Conservation (phyloP, 2,113 vertebrate species). For the Pristiophorus japonicus region DNA sequence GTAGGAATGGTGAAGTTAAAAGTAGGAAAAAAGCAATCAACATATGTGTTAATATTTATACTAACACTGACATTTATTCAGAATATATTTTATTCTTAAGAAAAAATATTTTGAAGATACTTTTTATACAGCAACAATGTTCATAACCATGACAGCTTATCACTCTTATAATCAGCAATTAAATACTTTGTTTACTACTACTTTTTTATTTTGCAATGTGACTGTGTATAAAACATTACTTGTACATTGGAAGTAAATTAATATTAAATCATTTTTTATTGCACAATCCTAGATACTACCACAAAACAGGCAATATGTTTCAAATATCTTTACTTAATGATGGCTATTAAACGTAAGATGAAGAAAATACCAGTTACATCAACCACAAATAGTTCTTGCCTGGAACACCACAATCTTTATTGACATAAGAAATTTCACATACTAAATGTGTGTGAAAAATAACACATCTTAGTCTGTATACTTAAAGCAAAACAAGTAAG, state of each 20-base stretch:
- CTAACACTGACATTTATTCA: not conserved
- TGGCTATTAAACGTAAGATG: not conserved
- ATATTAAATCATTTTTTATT: not conserved
- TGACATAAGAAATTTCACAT: not conserved
- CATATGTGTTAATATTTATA: not conserved
- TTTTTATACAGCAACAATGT: not conserved
- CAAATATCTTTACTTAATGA: not conserved
- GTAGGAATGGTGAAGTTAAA: not conserved
- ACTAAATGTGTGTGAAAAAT: not conserved
- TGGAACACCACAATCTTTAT: not conserved
- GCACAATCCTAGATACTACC: not conserved
- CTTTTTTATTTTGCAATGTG: not conserved
- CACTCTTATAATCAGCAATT: not conserved
- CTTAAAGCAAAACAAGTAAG: not conserved
- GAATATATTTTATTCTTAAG: not conserved
- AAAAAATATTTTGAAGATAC: not conserved
- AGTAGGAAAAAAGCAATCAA: not conserved
- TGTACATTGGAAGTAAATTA: not conserved
- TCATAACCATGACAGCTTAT: not conserved
- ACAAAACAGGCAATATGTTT: not conserved
- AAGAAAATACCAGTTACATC: not conserved
- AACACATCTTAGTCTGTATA: not conserved
- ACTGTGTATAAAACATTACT: not conserved
- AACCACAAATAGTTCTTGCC: not conserved
- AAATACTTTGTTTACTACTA: not conserved